These are phyloP conservation scores for Cactoblastis cactorum DNA, from an alignment of 2,888 invertebrate species.

Conservation along the genomic window DNA sequence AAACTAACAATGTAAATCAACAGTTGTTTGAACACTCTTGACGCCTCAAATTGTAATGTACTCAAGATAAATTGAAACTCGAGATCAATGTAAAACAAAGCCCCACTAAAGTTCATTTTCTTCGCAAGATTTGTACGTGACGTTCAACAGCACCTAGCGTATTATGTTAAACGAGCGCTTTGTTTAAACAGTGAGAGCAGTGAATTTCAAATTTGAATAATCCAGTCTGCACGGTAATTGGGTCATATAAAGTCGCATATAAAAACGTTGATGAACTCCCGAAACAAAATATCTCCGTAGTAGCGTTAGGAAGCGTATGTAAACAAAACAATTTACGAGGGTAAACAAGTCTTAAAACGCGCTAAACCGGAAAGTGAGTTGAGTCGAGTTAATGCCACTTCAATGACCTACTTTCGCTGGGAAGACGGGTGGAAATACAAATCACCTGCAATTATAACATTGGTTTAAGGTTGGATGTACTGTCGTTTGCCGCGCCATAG, in stretches of 20 bases:
- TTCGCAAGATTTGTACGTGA: conserved; percentile 11
- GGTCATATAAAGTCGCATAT: conserved; percentile 4
- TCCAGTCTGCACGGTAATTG: conserved; percentile 9
- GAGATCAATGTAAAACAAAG: not conserved
- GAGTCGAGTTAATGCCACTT: not conserved
- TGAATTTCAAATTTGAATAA: conserved; percentile 12
- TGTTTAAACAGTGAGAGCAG: conserved; percentile 11
- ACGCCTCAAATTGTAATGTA: not conserved
- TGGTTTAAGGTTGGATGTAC: conserved; percentile 18
- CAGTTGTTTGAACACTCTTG: too few relatives aligned
- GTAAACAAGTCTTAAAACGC: conserved; percentile 4
- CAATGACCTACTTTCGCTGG: conserved; percentile 7
- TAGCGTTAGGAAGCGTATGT: not conserved
- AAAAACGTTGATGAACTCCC: conserved; percentile 2
- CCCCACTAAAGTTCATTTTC: conserved; percentile 10
- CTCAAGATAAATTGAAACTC: not conserved
- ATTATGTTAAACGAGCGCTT: conserved; percentile 13
- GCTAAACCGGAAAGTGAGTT: not conserved
- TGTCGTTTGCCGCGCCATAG: conserved; percentile 15
- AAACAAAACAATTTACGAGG: conserved; percentile 11
- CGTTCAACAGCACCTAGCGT: conserved; percentile 7
- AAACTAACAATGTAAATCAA: too few relatives aligned
- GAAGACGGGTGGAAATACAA: conserved; percentile 8
- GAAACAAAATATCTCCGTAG: not conserved
- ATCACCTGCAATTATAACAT: conserved; percentile 15